These are phyloP conservation scores for Oligia latruncula DNA, from an alignment of 2,888 invertebrate species.

Conservation along the genomic window DNA sequence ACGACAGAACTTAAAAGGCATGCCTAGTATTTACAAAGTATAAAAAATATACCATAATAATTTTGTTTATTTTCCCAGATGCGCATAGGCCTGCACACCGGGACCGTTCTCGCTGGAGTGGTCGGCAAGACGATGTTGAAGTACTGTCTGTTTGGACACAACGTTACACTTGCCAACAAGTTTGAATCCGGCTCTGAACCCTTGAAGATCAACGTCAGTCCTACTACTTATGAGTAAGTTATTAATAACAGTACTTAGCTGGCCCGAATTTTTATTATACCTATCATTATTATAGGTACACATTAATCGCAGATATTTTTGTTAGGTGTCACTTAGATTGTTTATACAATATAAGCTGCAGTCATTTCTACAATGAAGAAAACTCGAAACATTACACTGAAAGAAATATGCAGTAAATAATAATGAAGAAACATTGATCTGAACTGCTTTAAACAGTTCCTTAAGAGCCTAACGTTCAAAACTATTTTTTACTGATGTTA, in stretches of 20 bases:
- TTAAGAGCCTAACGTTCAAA: too few relatives aligned
- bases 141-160: slow-evolving; percentile 98
- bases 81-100: slow-evolving; percentile 98
- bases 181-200: slow-evolving; percentile 98
- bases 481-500: too few relatives aligned
- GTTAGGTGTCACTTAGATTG: neutral
- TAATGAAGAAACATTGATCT: too few relatives aligned
- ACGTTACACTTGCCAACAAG: slow-evolving; percentile 98
- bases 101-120: slow-evolving; percentile 97
- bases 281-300: neutral
- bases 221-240: slow-evolving; percentile 96
- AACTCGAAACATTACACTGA: neutral
- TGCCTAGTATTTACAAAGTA: neutral
- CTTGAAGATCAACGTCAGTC: slow-evolving; percentile 97
- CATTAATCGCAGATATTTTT: neutral
- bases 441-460: too few relatives aligned
- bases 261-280: neutral
- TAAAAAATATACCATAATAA: neutral
- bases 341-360: neutral
- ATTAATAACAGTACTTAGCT: neutral
- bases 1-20: too few relatives aligned
- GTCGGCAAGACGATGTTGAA: slow-evolving; percentile 98
- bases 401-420: too few relatives aligned
- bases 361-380: neutral
- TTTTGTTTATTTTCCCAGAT: slow-evolving; percentile 90